Percentiles rank a stretch among this genome's conserved stretches.
Evolutionary conservation across 2,888 invertebrate genomes (phyloP).

Genomic region (Eupithecia exiguata): DNA sequence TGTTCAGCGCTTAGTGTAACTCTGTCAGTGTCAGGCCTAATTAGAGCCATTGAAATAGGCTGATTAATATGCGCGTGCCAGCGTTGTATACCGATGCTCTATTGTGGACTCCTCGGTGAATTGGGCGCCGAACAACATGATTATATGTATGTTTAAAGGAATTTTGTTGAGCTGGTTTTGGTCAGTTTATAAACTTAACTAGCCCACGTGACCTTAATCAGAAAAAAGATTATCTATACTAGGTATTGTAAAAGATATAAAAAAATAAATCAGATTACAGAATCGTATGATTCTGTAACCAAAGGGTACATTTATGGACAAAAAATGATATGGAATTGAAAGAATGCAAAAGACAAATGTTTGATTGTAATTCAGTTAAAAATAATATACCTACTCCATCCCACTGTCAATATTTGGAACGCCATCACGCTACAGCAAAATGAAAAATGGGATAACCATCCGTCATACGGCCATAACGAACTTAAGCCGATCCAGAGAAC

Average conservation of each 20-base stretch:
- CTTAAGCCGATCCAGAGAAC: conserved; percentile 66
- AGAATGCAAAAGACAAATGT: not conserved
- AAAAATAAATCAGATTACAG: no score
- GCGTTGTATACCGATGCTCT: conserved; percentile 69
- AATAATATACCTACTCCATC: conserved; percentile 26
- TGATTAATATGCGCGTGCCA: conserved; percentile 79
- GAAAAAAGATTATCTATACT: no score
- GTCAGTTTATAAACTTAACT: not conserved
- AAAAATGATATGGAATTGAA: no score
- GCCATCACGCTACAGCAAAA: conserved; percentile 42
- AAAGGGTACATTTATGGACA: no score
- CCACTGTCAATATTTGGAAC: conserved; percentile 36
- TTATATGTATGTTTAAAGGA: conserved; percentile 49
- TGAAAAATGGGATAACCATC: conserved; percentile 69
- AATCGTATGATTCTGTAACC: no score
- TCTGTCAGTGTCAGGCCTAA: conserved; percentile 79
- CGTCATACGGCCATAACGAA: conserved; percentile 68
- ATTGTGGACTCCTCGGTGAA: conserved; percentile 68
- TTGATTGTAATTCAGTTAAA: conserved; percentile 13
- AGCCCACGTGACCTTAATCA: no score
- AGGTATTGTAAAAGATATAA: no score
- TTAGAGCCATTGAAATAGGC: conserved; percentile 80
- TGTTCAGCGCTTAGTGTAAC: conserved; percentile 71
- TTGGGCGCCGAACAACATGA: conserved; percentile 68
- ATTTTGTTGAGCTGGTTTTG: conserved; percentile 48